A percentile compares a stretch with the other conserved stretches of the same genome.
Evolutionary conservation across 1,140 invertebrate species (phyloP).

Genomic region (Himalopsyche phryganea): DNA sequence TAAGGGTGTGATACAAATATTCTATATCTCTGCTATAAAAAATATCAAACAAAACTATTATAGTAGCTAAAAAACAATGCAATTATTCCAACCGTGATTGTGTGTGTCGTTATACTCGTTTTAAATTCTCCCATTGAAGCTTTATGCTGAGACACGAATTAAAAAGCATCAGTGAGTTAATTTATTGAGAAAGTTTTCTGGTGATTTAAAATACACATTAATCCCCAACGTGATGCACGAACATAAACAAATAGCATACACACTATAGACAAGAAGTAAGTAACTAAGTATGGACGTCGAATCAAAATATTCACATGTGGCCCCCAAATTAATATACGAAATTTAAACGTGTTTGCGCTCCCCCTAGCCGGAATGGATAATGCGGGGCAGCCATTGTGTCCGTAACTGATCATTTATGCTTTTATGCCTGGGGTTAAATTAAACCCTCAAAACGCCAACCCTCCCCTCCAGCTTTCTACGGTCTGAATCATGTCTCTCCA

Average conservation of each 20-base stretch:
- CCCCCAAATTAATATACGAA: slow-evolving; percentile 19
- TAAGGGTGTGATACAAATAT: too few relatives aligned
- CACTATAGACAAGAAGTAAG: neutral
- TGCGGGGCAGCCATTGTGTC: slow-evolving; percentile 31
- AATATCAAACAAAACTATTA: too few relatives aligned
- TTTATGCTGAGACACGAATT: too few relatives aligned
- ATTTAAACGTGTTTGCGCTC: slow-evolving; percentile 2
- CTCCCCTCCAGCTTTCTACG: neutral
- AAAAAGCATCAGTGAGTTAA: too few relatives aligned
- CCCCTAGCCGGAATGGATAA: slow-evolving; percentile 7
- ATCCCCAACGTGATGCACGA: neutral
- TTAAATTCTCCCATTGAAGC: too few relatives aligned
- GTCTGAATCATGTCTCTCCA: too few relatives aligned
- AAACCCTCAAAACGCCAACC: slow-evolving; percentile 34
- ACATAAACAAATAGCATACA: neutral
- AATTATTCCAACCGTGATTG: too few relatives aligned
- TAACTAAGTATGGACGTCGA: neutral
- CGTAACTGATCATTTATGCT: slow-evolving; percentile 35
- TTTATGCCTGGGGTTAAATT: slow-evolving; percentile 35
- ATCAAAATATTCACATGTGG: slow-evolving; percentile 24
- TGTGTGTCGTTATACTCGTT: too few relatives aligned
- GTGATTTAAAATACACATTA: too few relatives aligned
- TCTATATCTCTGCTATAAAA: too few relatives aligned
- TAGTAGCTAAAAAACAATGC: too few relatives aligned
- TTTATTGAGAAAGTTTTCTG: too few relatives aligned